Evolutionary conservation across 2,888 invertebrate species (phyloP), one percentile per base, ranked within the genome.

Genomic region (Sesia bembeciformis): DNA sequence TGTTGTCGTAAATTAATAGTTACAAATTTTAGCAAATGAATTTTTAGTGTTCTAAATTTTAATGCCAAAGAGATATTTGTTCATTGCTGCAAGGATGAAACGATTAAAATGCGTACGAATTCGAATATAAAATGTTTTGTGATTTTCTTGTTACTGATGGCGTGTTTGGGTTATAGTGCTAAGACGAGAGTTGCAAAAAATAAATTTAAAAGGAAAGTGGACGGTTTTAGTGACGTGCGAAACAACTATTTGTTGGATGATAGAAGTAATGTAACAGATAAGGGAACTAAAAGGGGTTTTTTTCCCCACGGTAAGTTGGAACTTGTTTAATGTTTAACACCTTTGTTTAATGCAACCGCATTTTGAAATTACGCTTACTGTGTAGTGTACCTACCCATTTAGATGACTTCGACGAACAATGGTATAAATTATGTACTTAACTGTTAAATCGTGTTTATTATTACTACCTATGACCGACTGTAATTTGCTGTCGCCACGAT

Each of bases 91-190:
- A 59, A 57, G 40, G 53, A 61, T 61, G 61, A 61, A 57, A 58
- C 51, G 55, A 56, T 54, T 61, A 86, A 82, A 72, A 86, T 86
- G 85, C 74, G 62, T 71, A 75, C 73, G 64, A 71, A 72, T 70
- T 68, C 63, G 64, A 66, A 70, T 69, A 69, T 72, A 59, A 72
- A 70, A 65, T 70, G 59, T 67, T 59, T 67, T 62, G 71, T 76
- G 67, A 62, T 73, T 61, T 60, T 70, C 57, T 56, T 74, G 56
- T 67, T 80, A 66, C 59, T 78, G 61, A 62, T 59, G 61, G 76
- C 55, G 56, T 73, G 54, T 61, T 65, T 59, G 63, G 59, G 57
- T 65, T 66, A 72, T 65, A 62, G 74, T 62, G 65, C 51, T 41
- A 55, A 61, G 40, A 59, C 46, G 40, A 57, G 52, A 58, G 57